phyloP scores from a whole-genome alignment of 2,797 vertebrate species.

The Falco berigora region DNA sequence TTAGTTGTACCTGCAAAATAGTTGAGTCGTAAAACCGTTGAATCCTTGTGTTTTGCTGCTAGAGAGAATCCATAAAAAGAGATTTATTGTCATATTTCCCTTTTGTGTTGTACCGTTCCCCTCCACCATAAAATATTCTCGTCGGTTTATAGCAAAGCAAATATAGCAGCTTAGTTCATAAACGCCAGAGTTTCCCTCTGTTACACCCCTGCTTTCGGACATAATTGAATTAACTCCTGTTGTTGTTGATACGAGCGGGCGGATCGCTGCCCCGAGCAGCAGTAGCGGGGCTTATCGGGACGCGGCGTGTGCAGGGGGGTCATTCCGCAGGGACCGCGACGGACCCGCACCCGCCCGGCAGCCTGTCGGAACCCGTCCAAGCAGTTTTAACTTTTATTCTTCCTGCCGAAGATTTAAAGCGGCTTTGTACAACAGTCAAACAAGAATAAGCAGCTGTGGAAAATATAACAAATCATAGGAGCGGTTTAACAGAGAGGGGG shows the following conservation, averaged over 20 bases:
- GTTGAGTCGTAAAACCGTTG: slow-evolving; percentile 9
- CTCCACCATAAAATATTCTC: slow-evolving; percentile 58
- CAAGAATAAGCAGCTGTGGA: slow-evolving; percentile 46
- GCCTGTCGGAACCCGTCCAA: background rate
- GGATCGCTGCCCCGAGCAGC: background rate
- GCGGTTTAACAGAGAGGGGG: background rate
- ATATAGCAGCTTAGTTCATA: slow-evolving; percentile 57
- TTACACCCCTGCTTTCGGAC: slow-evolving; percentile 43
- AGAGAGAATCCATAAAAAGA: slow-evolving; percentile 65
- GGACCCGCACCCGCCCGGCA: background rate
- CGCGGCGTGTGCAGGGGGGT: background rate
- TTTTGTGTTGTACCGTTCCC: slow-evolving; percentile 44
- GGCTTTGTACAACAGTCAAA: slow-evolving; percentile 37
- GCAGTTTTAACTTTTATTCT: background rate
- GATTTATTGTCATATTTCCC: slow-evolving; percentile 71
- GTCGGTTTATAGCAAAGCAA: slow-evolving; percentile 48
- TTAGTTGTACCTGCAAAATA: background rate
- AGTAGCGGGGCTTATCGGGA: background rate
- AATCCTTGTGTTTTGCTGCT: slow-evolving; percentile 51
- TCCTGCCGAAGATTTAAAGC: slow-evolving; percentile 52
- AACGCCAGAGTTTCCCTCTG: slow-evolving; percentile 56
- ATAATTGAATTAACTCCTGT: slow-evolving; percentile 41
- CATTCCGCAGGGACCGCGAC: background rate
- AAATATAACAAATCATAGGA: slow-evolving; percentile 58
- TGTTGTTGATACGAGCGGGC: background rate